These are phyloP conservation scores for Buphagus erythrorhynchus DNA, from an alignment of 2,797 vertebrate species.

Conservation along the genomic window DNA sequence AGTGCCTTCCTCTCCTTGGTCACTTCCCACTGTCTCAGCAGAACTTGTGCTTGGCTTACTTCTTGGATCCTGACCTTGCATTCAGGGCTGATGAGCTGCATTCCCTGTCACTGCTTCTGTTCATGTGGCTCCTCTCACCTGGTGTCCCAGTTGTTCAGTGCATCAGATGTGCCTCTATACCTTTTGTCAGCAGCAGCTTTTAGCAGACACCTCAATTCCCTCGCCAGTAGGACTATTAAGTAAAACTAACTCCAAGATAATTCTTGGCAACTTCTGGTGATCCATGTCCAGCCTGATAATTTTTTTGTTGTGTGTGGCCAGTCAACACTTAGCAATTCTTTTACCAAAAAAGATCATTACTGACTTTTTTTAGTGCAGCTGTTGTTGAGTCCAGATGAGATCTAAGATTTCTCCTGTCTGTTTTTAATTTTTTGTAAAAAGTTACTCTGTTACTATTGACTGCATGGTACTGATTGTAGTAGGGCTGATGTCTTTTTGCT, in stretches of 20 bases:
- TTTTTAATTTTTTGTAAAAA: background rate
- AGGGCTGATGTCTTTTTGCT: background rate
- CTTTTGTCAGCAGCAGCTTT: background rate
- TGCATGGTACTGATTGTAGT: background rate
- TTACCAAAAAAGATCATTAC: background rate
- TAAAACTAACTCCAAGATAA: background rate
- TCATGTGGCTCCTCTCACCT: background rate
- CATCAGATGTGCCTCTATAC: background rate
- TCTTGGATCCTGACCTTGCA: background rate
- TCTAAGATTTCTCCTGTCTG: background rate
- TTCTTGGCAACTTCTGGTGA: background rate
- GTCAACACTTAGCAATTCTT: background rate
- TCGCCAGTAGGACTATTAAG: background rate
- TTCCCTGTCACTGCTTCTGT: background rate
- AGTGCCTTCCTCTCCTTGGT: background rate
- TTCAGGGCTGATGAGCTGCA: background rate
- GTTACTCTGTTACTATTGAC: background rate
- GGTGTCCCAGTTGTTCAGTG: background rate
- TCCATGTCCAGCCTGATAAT: background rate
- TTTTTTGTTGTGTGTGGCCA: background rate
- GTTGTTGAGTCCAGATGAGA: background rate
- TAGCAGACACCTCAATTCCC: background rate
- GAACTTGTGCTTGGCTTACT: background rate
- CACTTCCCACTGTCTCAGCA: background rate
- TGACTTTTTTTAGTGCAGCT: background rate